Percentiles rank a stretch among this genome's conserved stretches.
Conservation (phyloP, 2,797 vertebrate genomes). For the Pangasius larnaudii region DNA sequence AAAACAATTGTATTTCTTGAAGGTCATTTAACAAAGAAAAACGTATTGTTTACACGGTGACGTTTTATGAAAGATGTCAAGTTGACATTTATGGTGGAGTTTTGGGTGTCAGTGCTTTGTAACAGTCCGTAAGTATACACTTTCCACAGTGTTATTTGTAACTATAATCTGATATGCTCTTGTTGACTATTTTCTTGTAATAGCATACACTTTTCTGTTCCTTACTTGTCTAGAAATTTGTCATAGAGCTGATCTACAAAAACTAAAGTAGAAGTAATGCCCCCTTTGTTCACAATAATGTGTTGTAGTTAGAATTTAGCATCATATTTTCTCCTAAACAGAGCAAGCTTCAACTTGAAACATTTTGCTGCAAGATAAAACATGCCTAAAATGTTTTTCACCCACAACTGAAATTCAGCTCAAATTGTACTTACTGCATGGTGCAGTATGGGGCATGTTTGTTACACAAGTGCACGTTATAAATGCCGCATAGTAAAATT, state of each 20-base stretch:
- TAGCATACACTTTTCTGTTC: not conserved
- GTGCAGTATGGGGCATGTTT: not conserved
- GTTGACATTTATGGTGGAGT: not conserved
- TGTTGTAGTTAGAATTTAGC: not conserved
- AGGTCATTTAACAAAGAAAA: not conserved
- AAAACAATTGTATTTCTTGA: not conserved
- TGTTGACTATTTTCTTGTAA: not conserved
- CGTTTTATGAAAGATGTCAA: not conserved
- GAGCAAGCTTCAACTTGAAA: not conserved
- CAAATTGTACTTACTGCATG: not conserved
- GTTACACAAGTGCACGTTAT: not conserved
- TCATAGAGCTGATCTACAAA: not conserved
- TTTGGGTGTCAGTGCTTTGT: not conserved
- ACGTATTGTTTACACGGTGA: not conserved
- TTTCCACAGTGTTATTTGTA: not conserved
- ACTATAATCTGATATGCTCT: not conserved
- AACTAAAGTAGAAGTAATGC: not conserved
- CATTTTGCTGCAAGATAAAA: not conserved
- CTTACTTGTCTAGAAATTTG: not conserved
- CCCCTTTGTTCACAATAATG: not conserved
- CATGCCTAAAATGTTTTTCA: not conserved
- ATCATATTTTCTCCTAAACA: not conserved
- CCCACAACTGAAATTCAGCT: not conserved
- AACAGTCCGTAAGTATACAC: not conserved
- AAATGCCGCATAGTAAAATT: not conserved